Conservation (phyloP, 2,113 vertebrate species). For the Ophthalmolycus amberensis region DNA sequence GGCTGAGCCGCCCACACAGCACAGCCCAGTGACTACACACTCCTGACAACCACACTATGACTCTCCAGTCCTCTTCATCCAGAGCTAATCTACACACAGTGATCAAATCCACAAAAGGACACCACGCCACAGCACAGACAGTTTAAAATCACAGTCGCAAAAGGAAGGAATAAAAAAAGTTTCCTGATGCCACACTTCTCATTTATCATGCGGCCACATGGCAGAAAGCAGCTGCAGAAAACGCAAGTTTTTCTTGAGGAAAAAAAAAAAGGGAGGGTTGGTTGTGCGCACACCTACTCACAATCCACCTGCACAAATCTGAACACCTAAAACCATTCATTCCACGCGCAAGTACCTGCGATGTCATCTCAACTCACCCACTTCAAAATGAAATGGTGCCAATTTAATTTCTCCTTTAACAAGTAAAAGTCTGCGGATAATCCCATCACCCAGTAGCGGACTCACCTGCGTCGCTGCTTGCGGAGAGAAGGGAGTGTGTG, state of each 20-base stretch:
- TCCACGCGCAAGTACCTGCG: not conserved
- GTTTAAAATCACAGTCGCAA: conserved; percentile 12
- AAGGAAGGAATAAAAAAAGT: conserved; percentile 42
- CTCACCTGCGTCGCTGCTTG: conserved; percentile 79
- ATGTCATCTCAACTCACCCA: not conserved
- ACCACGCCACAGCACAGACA: not conserved
- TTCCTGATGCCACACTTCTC: conserved; percentile 27
- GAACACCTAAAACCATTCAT: not conserved
- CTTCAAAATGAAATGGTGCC: not conserved
- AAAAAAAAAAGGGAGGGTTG: not conserved
- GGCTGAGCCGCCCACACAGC: conserved; percentile 65
- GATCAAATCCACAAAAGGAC: not conserved
- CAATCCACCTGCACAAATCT: conserved; percentile 60
- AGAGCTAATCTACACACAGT: conserved; percentile 8
- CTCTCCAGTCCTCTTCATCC: conserved; percentile 19
- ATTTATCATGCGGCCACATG: conserved; percentile 51
- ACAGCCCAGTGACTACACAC: conserved; percentile 40
- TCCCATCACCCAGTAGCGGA: conserved; percentile 38
- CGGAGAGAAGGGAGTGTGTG: conserved; percentile 72
- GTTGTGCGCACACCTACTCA: conserved; percentile 55
- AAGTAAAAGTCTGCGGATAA: conserved; percentile 15
- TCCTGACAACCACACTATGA: conserved; percentile 36
- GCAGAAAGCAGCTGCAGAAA: conserved; percentile 26
- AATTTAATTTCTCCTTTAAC: not conserved
- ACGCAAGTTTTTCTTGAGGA: conserved; percentile 31